Evolutionary conservation across 2,888 invertebrate genomes (phyloP).

Genomic region (Craniophora ligustri): DNA sequence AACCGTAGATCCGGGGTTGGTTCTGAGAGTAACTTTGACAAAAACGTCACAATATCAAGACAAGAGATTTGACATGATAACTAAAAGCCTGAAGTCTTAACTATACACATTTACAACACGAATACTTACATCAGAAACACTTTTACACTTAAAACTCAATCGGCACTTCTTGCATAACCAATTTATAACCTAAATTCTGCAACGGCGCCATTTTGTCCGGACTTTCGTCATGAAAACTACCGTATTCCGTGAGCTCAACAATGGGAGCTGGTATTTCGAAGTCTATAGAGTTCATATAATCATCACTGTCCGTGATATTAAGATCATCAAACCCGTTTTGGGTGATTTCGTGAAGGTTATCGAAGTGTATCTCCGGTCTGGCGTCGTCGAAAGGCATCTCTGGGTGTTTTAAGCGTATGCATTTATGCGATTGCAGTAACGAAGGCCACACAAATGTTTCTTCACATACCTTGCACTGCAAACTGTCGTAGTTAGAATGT

Average conservation of each 20-base stretch:
- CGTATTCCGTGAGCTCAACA: slow-evolving; percentile 70
- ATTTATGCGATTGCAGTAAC: slow-evolving; percentile 69
- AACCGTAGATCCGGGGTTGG: no score
- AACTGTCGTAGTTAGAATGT: slow-evolving; percentile 62
- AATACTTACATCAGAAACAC: neutral
- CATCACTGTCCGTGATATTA: slow-evolving; percentile 63
- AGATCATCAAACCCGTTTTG: slow-evolving; percentile 67
- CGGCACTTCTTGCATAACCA: slow-evolving; percentile 80
- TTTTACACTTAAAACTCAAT: slow-evolving; percentile 73
- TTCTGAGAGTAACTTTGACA: no score
- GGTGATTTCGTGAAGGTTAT: slow-evolving; percentile 61
- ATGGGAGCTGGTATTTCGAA: slow-evolving; percentile 80
- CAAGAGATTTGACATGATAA: neutral
- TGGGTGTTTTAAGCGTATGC: slow-evolving; percentile 67
- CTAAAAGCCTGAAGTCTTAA: neutral
- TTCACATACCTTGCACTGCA: slow-evolving; percentile 73
- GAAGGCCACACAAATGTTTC: slow-evolving; percentile 79
- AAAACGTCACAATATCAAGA: no score
- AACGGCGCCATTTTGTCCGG: slow-evolving; percentile 44
- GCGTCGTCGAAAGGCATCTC: slow-evolving; percentile 77
- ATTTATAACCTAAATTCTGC: slow-evolving; percentile 67
- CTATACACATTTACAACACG: neutral
- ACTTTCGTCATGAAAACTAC: slow-evolving; percentile 33
- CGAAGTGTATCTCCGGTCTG: slow-evolving; percentile 73
- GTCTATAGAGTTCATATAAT: slow-evolving; percentile 70